Base-by-base conservation (phyloP, 2,888 invertebrate species). In the Sarcophaga carnaria region DNA sequence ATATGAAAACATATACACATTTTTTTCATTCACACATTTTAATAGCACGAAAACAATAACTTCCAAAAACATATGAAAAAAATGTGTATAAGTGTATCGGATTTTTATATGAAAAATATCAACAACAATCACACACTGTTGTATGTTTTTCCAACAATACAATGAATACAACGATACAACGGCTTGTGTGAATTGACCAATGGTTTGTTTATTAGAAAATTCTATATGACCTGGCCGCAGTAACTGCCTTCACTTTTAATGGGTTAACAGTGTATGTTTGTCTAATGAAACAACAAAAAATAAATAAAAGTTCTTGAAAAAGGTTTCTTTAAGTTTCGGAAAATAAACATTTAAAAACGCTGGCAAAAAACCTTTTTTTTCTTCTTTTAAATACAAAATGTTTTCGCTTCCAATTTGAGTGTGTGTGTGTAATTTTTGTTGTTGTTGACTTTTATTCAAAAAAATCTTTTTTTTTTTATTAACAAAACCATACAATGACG, bases 311-410 rank as follows among this genome's bases (percentile, higher is more conserved):
- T 54, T 54, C 54, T 54, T 14, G 14, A 54, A 54, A 14, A 54
- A 49, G 14, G 4, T 49, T 49, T 49, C 11, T 14, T 49, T 11
- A 49, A 49, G 49, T 49, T 14, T 49, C 8, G 54, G 12, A 49
- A 72, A 80, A 62, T 74, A 74, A 80, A 69, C 69, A 80, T 67
- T 14, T 4, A 75, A 75, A 80, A 25, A 63, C 20, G 4, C 59
- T 67, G 60, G 77, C 60, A 69, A 69, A 66, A 60, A 54, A n/a
- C 11, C 6, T 60, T 66, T 54, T 54, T 25, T 22, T 2, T 54
- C 3, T 70, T 20, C 3, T 62, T 74, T 37, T 8, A 2, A 10
- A 37, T 37, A 37, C 37, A 37, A 37, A 8, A 8, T 37, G 2
- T 69, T 74, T 80, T 81, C 27, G 69, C 17, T 54, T 1, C 17